Base-by-base conservation (phyloP, 2,113 vertebrate species). In the Oxygymnocypris stewartii region DNA sequence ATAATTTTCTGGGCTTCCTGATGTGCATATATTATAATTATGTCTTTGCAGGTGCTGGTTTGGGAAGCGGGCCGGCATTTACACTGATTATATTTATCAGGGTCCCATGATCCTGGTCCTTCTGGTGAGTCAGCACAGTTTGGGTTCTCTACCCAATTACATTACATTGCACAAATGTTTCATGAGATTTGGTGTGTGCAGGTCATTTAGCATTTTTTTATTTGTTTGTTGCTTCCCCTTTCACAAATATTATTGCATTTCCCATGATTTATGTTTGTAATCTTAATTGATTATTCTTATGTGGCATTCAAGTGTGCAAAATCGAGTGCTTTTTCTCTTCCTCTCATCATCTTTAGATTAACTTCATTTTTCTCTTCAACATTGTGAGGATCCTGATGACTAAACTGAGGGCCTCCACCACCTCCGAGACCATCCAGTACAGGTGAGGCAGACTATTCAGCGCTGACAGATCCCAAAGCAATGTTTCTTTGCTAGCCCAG, bases 51-150 rank as follows among this genome's bases (percentile, higher is more conserved):
- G 98, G 92, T 99, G 98, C 95, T 99, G 98, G 98, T 99, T 99
- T 92, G 98, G 98, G 90, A 99, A 99, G 92, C 91, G 93, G 74
- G 93, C 97, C 0, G 98, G 98, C 16, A 95, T 98, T 14, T 99
- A 98, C 85, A 99, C 97, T 0, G 98, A 99, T 90, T 99, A 99
- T 92, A 99, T 99, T 93, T 99, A 99, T 92, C 98, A 99, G 90
- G 98, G 98, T 1, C 98, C 98, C 74, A 98, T 99, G 96, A 99
- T 99, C 82, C 94, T 99, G 28, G 98, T 99, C 88, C 93, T 99
- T 31, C 95, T 99, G 98, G 98, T 99, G 92, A 97, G 97, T 37
- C 25, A 59, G 13, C 31, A 31, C 6, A n/a, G 14, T 65, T 16
- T 18, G 13, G 49, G 47, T 49, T 23, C 37, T 51, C 0, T 61